phyloP scores from a whole-genome alignment of 2,113 vertebrate genomes.

The Oceanodroma tethys region DNA sequence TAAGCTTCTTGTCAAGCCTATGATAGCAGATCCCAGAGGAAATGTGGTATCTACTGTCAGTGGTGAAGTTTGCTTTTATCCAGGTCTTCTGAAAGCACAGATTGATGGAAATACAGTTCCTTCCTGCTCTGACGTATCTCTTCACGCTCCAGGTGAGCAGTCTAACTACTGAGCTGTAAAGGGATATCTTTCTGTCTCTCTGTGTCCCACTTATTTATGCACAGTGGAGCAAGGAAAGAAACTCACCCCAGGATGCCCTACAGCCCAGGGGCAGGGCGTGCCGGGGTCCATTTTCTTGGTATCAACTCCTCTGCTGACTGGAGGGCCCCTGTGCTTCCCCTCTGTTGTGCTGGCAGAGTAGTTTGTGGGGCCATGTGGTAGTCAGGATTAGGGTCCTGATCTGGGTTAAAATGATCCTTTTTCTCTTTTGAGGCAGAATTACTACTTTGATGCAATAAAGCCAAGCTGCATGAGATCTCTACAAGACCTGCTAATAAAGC shows the following conservation, averaged over 20 bases:
- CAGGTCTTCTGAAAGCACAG: not conserved
- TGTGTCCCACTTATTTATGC: conserved; percentile 8
- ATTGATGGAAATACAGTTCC: not conserved
- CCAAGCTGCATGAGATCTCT: not conserved
- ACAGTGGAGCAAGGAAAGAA: not conserved
- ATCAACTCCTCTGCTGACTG: accelerated
- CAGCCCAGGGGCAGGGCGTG: not conserved
- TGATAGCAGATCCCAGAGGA: not conserved
- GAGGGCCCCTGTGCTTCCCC: too few relatives aligned
- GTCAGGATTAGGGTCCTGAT: not conserved
- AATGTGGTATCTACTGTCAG: not conserved
- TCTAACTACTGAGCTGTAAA: not conserved
- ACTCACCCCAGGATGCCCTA: not conserved
- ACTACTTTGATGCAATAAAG: not conserved
- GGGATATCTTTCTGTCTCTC: not conserved
- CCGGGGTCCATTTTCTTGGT: not conserved
- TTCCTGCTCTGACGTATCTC: not conserved
- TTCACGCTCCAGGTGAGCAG: not conserved
- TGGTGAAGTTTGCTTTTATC: not conserved
- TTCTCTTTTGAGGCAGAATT: not conserved
- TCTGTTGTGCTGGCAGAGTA: not conserved
- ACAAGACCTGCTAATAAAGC: not conserved
- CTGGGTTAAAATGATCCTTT: not conserved
- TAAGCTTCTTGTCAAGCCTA: not conserved
- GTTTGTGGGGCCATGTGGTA: not conserved